Evolutionary conservation across 2,797 vertebrate genomes (phyloP).

Genomic region (Eutrigla gurnardus): DNA sequence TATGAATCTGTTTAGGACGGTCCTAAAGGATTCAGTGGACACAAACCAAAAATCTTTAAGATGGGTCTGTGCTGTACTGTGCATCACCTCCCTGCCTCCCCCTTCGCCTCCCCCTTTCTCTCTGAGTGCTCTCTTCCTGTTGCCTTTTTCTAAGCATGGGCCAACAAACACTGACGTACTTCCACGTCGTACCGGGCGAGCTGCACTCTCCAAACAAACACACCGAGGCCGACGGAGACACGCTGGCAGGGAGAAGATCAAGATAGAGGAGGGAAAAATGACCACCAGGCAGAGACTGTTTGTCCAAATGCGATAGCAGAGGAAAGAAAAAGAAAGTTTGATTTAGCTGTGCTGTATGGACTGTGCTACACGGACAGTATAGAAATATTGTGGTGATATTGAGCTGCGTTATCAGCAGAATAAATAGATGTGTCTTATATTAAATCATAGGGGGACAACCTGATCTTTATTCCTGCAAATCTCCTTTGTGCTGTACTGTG

Average conservation of each 20-base stretch:
- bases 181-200: slow-evolving; percentile 65
- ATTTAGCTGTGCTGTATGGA: slow-evolving; percentile 27
- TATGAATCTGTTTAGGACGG: neutral
- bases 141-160: slow-evolving; percentile 67
- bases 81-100: slow-evolving; percentile 8
- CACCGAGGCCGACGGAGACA: slow-evolving; percentile 36
- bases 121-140: slow-evolving; percentile 78
- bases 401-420: neutral
- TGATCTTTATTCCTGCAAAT: slow-evolving; percentile 5
- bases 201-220: slow-evolving; percentile 73
- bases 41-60: slow-evolving; percentile 14
- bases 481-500: neutral
- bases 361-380: neutral
- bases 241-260: slow-evolving; percentile 50
- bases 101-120: slow-evolving; percentile 45
- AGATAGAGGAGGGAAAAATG: slow-evolving; percentile 38
- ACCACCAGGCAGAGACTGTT: slow-evolving; percentile 34
- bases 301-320: slow-evolving; percentile 36
- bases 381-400: slow-evolving; percentile 6
- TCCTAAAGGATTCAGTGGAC: neutral
- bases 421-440: slow-evolving; percentile 1
- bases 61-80: slow-evolving; percentile 5
- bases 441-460: neutral
- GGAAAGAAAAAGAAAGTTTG: slow-evolving; percentile 32
- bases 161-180: slow-evolving; percentile 74